These are phyloP conservation scores for Erynnis tages DNA, from an alignment of 2,888 invertebrate species.

Conservation along the genomic window DNA sequence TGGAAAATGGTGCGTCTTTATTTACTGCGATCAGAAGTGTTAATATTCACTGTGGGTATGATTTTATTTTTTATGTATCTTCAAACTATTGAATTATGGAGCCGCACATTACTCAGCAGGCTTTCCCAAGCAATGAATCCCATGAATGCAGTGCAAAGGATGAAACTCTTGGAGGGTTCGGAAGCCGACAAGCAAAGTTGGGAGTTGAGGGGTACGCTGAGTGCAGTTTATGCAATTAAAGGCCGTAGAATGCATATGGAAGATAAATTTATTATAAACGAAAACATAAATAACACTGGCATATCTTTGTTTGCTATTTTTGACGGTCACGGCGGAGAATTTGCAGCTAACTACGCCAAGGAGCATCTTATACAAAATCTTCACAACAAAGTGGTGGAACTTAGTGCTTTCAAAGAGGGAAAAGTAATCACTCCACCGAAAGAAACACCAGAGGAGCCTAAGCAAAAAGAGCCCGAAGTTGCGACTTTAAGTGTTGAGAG, in stretches of 20 bases:
- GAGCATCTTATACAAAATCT: slow-evolving; percentile 92
- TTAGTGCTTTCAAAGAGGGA: slow-evolving; percentile 85
- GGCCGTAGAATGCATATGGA: slow-evolving; percentile 96
- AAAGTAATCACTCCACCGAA: slow-evolving; percentile 61
- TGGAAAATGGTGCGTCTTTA: slow-evolving; percentile 90
- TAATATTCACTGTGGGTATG: slow-evolving; percentile 86
- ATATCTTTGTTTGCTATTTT: slow-evolving; percentile 95
- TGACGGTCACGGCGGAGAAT: slow-evolving; percentile 97
- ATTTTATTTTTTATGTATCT: slow-evolving; percentile 89
- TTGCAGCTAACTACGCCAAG: slow-evolving; percentile 95
- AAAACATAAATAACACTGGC: slow-evolving; percentile 91
- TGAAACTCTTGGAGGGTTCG: slow-evolving; percentile 78
- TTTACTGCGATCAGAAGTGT: slow-evolving; percentile 89
- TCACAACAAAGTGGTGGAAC: slow-evolving; percentile 87
- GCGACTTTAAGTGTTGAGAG: slow-evolving; percentile 67
- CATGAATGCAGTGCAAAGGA: slow-evolving; percentile 82
- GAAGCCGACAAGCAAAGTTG: slow-evolving; percentile 84
- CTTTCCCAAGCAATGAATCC: slow-evolving; percentile 85
- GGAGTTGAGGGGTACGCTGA: slow-evolving; percentile 88
- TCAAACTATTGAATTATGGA: slow-evolving; percentile 92
- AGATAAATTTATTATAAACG: slow-evolving; percentile 94
- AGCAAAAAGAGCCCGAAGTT: slow-evolving; percentile 68
- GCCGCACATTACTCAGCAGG: slow-evolving; percentile 86
- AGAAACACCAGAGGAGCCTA: slow-evolving; percentile 59
- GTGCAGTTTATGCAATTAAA: slow-evolving; percentile 94